Conservation (phyloP, 2,113 vertebrate genomes). For the Naja naja region DNA sequence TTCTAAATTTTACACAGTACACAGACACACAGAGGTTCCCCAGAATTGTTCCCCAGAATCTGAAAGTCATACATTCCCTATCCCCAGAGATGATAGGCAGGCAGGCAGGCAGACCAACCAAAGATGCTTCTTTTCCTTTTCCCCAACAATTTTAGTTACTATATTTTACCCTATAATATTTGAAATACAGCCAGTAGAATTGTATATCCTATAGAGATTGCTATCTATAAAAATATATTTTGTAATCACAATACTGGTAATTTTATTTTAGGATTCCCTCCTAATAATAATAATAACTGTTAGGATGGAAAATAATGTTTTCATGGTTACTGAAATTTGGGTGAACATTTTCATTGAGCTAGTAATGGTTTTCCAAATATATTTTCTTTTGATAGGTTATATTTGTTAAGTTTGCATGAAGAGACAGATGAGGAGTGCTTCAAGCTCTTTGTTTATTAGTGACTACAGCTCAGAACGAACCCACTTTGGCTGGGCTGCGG, state of each 20-base stretch:
- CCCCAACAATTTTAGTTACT: not conserved
- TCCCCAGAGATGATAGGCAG: not conserved
- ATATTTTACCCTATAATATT: not conserved
- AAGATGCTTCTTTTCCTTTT: not conserved
- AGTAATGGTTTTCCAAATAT: not conserved
- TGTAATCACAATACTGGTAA: not conserved
- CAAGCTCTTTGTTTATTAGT: no score
- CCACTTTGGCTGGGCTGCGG: no score
- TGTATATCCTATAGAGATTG: not conserved
- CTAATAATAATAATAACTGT: not conserved
- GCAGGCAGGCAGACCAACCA: not conserved
- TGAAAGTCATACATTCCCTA: not conserved
- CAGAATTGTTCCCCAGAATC: not conserved
- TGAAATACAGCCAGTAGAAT: not conserved
- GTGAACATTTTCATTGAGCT: not conserved
- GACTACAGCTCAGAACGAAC: no score
- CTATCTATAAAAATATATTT: not conserved
- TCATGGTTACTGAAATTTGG: not conserved
- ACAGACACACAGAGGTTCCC: no score
- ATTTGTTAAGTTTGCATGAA: no score
- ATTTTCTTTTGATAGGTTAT: not conserved
- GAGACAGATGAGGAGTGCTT: no score
- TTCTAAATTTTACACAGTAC: no score
- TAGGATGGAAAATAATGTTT: not conserved
- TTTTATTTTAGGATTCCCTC: not conserved